A percentile compares a stretch with the other conserved stretches of the same genome.
phyloP scores from a whole-genome alignment of 2,113 vertebrate genomes.

The Prietella phreatophila region DNA sequence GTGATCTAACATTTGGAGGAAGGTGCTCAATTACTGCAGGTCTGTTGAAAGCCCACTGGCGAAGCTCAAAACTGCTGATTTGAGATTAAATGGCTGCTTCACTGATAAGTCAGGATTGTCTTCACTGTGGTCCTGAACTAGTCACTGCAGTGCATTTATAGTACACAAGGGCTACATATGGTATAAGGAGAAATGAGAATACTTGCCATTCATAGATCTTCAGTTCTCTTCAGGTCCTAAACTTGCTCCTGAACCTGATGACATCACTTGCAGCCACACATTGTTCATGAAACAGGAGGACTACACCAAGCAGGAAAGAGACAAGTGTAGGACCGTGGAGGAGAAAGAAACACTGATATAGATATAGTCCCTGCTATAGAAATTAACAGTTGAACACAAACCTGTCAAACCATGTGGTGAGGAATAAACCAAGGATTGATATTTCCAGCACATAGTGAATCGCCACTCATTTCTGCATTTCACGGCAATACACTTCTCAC shows the following conservation, averaged over 20 bases:
- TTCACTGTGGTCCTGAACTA: neutral
- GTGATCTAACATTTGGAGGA: neutral
- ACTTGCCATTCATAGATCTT: slow-evolving; percentile 45
- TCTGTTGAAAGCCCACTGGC: neutral
- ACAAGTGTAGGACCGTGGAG: neutral
- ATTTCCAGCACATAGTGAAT: slow-evolving; percentile 19
- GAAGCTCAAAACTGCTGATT: slow-evolving; percentile 1
- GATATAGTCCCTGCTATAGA: neutral
- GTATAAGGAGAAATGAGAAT: slow-evolving; percentile 5
- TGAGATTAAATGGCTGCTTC: neutral
- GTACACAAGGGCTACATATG: slow-evolving; percentile 45
- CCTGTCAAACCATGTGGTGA: neutral
- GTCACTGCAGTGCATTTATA: slow-evolving; percentile 39
- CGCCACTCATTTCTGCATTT: slow-evolving; percentile 31
- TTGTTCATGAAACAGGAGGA: neutral
- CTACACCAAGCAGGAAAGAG: neutral
- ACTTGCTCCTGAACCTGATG: neutral
- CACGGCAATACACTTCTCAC: neutral
- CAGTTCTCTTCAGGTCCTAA: neutral
- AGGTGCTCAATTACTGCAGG: neutral
- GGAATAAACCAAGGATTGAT: neutral
- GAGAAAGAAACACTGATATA: neutral
- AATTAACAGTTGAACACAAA: neutral
- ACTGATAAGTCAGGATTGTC: neutral
- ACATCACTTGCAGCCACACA: neutral